These are phyloP conservation scores for Lydus trimaculatus DNA, from an alignment of 2,888 invertebrate genomes.

Conservation along the genomic window DNA sequence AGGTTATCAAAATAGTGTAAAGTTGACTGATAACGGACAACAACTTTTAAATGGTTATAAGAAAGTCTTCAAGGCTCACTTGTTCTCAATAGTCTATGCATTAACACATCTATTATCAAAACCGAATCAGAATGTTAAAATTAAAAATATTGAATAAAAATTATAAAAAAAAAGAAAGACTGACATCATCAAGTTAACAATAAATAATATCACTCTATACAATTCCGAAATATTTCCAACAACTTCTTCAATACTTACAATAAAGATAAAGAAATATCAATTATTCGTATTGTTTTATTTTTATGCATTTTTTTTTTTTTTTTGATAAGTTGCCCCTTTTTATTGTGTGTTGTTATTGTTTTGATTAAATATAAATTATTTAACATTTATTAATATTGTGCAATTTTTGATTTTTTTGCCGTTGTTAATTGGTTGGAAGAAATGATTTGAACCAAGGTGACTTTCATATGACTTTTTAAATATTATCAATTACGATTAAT, in stretches of 20 bases:
- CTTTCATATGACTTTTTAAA: constrained; percentile 24
- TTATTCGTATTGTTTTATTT: not conserved
- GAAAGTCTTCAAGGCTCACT: constrained; percentile 49
- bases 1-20: constrained; percentile 21
- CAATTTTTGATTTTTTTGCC: not conserved
- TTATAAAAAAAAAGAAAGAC: no score
- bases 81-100: constrained; percentile 46
- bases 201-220: no score
- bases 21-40: constrained; percentile 20
- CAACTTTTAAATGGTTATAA: constrained; percentile 22
- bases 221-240: no score
- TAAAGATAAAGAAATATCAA: not conserved
- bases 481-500: not conserved
- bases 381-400: not conserved
- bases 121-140: not conserved
- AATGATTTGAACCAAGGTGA: constrained; percentile 22
- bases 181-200: no score
- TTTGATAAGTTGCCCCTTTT: not conserved
- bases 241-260: no score
- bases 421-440: not conserved
- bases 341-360: not conserved
- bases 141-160: not conserved
- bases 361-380: no score
- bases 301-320: no score
- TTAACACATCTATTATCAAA: constrained; percentile 29